phyloP scores from a whole-genome alignment of 2,113 vertebrate genomes.

The Callithrix jacchus region DNA sequence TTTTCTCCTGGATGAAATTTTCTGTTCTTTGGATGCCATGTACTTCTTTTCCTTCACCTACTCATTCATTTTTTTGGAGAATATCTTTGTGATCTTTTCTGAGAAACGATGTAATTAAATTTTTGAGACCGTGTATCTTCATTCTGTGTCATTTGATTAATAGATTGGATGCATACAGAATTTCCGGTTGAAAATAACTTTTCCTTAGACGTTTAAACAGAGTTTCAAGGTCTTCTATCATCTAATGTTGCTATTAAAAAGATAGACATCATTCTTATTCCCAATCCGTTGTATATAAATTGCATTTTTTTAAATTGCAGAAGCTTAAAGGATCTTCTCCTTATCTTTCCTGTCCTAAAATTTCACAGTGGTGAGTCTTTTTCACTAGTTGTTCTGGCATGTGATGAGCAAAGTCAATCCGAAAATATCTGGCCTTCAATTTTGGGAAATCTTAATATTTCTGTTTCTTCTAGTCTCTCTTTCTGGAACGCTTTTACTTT shows the following conservation, averaged over 20 bases:
- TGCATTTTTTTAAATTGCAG: neutral
- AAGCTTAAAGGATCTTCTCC: neutral
- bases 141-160: neutral
- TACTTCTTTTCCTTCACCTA: neutral
- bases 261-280: neutral
- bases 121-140: neutral
- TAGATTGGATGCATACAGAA: neutral
- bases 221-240: neutral
- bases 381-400: neutral
- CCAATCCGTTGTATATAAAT: neutral
- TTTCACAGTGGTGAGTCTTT: neutral
- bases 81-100: conserved; percentile 1
- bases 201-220: neutral
- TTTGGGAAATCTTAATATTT: neutral
- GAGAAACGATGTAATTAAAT: neutral
- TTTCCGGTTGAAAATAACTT: neutral
- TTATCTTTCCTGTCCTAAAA: neutral
- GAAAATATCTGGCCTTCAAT: neutral
- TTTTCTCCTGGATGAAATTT: neutral
- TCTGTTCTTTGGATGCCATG: neutral
- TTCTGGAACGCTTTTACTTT: neutral
- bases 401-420: neutral
- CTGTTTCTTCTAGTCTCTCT: neutral
- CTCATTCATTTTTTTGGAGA: neutral
- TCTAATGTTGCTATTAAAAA: neutral